A percentile compares a stretch with the other conserved stretches of the same genome.
Conservation (phyloP, 2,113 vertebrate species). For the Pristiophorus japonicus region DNA sequence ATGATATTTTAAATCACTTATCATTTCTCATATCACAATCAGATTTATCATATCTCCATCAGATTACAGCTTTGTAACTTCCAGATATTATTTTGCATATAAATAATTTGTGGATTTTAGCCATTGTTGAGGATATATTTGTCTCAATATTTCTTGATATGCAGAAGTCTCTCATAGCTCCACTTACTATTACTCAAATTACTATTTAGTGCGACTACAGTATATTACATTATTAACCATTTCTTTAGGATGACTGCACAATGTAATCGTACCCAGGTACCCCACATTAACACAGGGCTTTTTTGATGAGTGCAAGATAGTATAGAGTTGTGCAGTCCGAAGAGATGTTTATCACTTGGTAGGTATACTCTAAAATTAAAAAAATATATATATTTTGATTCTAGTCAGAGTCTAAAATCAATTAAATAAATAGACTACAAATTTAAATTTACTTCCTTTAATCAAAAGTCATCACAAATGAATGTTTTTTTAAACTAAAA, state of each 20-base stretch:
- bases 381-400: not conserved
- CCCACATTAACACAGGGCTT: not conserved
- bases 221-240: not conserved
- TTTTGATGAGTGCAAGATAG: not conserved
- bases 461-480: not conserved
- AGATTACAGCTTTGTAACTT: not conserved
- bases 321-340: not conserved
- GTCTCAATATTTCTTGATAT: not conserved
- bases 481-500: not conserved
- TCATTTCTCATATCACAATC: not conserved
- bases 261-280: not conserved
- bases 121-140: not conserved
- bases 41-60: not conserved
- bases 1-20: too few relatives aligned
- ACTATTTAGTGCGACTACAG: not conserved
- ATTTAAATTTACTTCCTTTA: not conserved
- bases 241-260: not conserved
- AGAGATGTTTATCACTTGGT: not conserved
- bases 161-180: not conserved
- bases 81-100: not conserved
- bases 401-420: not conserved
- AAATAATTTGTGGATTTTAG: not conserved
- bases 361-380: not conserved
- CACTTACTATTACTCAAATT: not conserved
- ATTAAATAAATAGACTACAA: not conserved